Evolutionary conservation across 2,113 vertebrate species (phyloP).

Genomic region (pig (Sus scrofa)): T2T-Sscrofa CM000826.6:24923001-24923500

Average conservation of each 20-base stretch:
- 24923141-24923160: constrained; percentile 75
- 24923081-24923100: constrained; percentile 75
- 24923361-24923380: not conserved
- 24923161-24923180: constrained; percentile 79
- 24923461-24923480: not conserved
- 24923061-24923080: constrained; percentile 79
- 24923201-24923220: constrained; percentile 81
- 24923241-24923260: constrained; percentile 85
- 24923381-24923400: not conserved
- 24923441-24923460: not conserved
- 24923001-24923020: constrained; percentile 6
- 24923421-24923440: not conserved
- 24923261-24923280: constrained; percentile 35
- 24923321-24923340: constrained; percentile 61
- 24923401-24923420: not conserved
- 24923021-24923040: constrained; percentile 53
- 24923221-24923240: constrained; percentile 80
- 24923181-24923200: constrained; percentile 83
- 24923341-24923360: constrained; percentile 52
- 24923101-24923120: constrained; percentile 77
- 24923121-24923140: constrained; percentile 73
- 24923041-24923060: constrained; percentile 74
- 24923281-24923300: constrained; percentile 63
- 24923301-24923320: constrained; percentile 69
- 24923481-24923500: not conserved